Conservation (phyloP, 2,113 vertebrate genomes). For the Tragelaphus imberbis region DNA sequence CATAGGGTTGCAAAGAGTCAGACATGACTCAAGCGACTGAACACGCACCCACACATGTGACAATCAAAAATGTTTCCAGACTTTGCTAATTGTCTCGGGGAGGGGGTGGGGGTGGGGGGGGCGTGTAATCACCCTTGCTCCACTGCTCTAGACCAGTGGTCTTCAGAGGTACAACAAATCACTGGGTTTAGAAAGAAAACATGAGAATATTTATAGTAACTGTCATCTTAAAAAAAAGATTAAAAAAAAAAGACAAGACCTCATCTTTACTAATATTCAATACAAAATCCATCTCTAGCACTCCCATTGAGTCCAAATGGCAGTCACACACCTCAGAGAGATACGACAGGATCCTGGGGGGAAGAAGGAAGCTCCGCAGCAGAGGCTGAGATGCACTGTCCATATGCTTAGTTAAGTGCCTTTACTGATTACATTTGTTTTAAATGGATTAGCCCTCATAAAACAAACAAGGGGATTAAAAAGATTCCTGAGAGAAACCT, state of each 20-base stretch:
- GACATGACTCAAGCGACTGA: neutral
- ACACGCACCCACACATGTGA: neutral
- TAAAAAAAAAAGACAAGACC: neutral
- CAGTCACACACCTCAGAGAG: neutral
- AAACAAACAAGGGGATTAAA: slow-evolving; percentile 18
- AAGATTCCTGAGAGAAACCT: slow-evolving; percentile 10
- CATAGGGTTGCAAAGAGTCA: neutral
- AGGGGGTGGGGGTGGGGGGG: too few species aligned
- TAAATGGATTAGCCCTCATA: slow-evolving; percentile 40
- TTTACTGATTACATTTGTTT: slow-evolving; percentile 6
- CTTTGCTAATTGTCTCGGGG: neutral
- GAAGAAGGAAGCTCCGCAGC: neutral
- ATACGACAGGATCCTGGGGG: neutral
- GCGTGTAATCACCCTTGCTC: neutral
- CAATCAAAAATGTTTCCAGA: neutral
- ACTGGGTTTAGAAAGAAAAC: neutral
- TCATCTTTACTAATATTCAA: slow-evolving; percentile 14
- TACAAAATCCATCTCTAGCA: neutral
- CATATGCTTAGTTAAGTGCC: neutral
- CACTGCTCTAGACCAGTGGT: neutral
- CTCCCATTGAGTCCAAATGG: neutral
- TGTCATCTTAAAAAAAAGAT: neutral
- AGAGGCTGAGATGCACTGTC: neutral
- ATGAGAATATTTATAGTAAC: neutral
- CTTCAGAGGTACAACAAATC: neutral